phyloP scores from a whole-genome alignment of 2,797 vertebrate genomes.

The Lates japonicus region DNA sequence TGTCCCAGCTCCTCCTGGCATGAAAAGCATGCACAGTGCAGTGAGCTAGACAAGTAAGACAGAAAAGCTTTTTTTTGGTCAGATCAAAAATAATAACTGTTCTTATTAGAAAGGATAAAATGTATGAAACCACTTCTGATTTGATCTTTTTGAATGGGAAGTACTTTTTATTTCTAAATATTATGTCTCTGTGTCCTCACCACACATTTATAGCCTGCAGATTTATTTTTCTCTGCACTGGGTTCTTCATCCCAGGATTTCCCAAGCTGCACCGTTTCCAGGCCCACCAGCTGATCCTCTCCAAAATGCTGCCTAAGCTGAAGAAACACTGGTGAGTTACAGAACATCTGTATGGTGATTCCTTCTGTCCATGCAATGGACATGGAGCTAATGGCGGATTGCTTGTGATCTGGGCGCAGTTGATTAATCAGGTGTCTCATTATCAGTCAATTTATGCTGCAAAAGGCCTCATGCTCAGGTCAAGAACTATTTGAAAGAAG shows the following conservation, averaged over 20 bases:
- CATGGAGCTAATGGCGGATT: background rate
- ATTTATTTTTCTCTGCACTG: conserved; percentile 43
- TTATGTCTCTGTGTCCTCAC: background rate
- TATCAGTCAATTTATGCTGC: conserved; percentile 31
- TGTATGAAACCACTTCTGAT: background rate
- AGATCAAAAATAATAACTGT: background rate
- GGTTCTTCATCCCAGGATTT: conserved; percentile 93
- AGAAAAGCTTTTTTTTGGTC: too few species aligned
- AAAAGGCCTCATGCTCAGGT: conserved; percentile 4
- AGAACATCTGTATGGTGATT: conserved; percentile 1
- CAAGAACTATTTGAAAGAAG: conserved; percentile 9
- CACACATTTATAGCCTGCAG: conserved; percentile 20
- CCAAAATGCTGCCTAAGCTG: conserved; percentile 90
- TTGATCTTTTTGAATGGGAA: background rate
- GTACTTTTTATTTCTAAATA: conserved; percentile 5
- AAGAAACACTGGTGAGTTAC: conserved; percentile 91
- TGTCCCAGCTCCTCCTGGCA: conserved; percentile 91
- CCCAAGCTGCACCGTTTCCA: conserved; percentile 92
- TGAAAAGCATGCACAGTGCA: conserved; percentile 91
- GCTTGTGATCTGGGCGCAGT: background rate
- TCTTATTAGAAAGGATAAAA: background rate
- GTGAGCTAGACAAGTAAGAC: conserved; percentile 72
- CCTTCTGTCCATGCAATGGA: background rate
- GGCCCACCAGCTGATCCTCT: conserved; percentile 90
- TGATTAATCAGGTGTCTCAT: conserved; percentile 11